Percentiles rank a stretch among this genome's conserved stretches.
Conservation (phyloP, 2,888 invertebrate species). For the Cerceris rybyensis region DNA sequence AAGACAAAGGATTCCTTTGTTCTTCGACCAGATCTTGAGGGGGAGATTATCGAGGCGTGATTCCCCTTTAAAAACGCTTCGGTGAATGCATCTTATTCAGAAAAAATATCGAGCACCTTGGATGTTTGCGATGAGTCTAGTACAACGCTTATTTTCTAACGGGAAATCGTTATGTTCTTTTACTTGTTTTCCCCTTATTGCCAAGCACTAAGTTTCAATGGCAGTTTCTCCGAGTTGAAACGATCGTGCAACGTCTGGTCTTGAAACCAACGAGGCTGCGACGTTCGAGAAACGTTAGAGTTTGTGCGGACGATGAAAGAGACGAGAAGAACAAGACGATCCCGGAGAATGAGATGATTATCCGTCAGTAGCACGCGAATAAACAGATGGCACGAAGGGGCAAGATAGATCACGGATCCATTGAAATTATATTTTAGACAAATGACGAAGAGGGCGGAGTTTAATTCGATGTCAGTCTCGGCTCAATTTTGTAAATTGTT, state of each 20-base stretch:
- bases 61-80: not conserved
- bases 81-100: conserved; percentile 7
- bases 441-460: conserved; percentile 10
- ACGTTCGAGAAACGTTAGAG: conserved; percentile 21
- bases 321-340: conserved; percentile 12
- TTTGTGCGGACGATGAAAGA: conserved; percentile 33
- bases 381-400: conserved; percentile 17
- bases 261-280: conserved; percentile 24
- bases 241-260: conserved; percentile 49
- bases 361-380: conserved; percentile 45
- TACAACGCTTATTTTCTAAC: conserved; percentile 41
- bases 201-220: conserved; percentile 53
- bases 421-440: conserved; percentile 34
- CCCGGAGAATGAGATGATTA: conserved; percentile 38
- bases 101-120: conserved; percentile 23
- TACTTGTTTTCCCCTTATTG: conserved; percentile 51
- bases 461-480: conserved; percentile 9
- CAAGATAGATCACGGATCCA: conserved; percentile 30
- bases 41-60: too few species aligned
- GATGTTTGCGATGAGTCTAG: conserved; percentile 13
- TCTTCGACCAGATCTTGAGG: too few species aligned
- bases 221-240: conserved; percentile 49
- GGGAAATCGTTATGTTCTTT: conserved; percentile 41
- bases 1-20: too few species aligned
- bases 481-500: conserved; percentile 2